A percentile compares a stretch with the other conserved stretches of the same genome.
Conservation (phyloP, 2,888 invertebrate species). For the Hedya salicella region DNA sequence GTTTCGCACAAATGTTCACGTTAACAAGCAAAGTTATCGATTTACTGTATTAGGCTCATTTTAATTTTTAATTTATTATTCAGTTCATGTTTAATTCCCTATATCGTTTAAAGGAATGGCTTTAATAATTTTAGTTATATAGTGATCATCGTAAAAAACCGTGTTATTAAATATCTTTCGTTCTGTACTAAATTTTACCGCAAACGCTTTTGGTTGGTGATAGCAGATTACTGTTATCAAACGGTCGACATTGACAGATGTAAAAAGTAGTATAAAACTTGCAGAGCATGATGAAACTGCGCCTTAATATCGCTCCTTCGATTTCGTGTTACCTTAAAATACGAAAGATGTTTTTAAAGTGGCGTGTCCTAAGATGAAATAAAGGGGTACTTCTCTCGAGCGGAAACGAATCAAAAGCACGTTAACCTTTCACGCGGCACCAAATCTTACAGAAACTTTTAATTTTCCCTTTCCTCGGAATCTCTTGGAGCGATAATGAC, state of each 20-base stretch:
- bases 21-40: slow-evolving; percentile 42
- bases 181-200: too few relatives aligned
- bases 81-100: too few relatives aligned
- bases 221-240: too few relatives aligned
- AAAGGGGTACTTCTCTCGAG: background rate
- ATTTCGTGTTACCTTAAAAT: too few relatives aligned
- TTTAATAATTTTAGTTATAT: background rate
- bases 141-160: too few relatives aligned
- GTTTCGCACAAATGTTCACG: slow-evolving; percentile 30
- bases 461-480: slow-evolving; percentile 54
- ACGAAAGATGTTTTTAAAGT: too few relatives aligned
- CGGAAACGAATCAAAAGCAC: slow-evolving; percentile 15
- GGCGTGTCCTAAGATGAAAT: background rate
- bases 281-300: too few relatives aligned
- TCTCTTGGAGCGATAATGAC: slow-evolving; percentile 68
- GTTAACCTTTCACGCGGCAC: slow-evolving; percentile 32
- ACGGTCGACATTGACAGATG: too few relatives aligned
- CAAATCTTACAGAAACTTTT: slow-evolving; percentile 47
- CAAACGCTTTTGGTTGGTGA: too few relatives aligned
- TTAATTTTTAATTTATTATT: slow-evolving; percentile 9
- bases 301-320: too few relatives aligned
- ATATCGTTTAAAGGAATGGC: background rate
- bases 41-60: slow-evolving; percentile 13
- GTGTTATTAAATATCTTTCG: too few relatives aligned
- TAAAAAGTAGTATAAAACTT: too few relatives aligned